Evolutionary conservation across 2,888 invertebrate genomes (phyloP).

Genomic region (Anthophora plumipes): DNA sequence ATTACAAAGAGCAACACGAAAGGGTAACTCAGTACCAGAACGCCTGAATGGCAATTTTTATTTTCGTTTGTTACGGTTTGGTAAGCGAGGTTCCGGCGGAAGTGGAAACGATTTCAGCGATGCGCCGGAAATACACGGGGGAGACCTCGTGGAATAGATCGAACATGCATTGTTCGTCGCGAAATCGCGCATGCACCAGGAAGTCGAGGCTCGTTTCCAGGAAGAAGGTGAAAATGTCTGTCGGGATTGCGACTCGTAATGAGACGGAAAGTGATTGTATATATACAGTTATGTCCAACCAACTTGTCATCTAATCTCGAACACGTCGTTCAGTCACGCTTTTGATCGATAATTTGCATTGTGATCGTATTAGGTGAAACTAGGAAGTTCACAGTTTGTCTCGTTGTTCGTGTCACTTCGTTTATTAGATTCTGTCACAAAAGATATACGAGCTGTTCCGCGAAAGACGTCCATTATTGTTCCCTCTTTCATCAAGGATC

Average conservation of each 20-base stretch:
- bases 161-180: conserved; percentile 64
- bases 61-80: conserved; percentile 65
- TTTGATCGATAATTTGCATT: conserved; percentile 34
- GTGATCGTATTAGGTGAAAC: conserved; percentile 12
- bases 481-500: conserved; percentile 50
- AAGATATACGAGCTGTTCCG: conserved; percentile 62
- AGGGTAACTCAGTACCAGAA: background rate
- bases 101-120: conserved; percentile 73
- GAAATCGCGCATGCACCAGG: conserved; percentile 66
- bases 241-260: conserved; percentile 22
- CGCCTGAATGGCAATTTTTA: conserved; percentile 37
- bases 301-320: background rate
- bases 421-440: conserved; percentile 55
- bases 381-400: conserved; percentile 5
- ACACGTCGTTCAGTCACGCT: background rate
- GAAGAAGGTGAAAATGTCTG: conserved; percentile 58
- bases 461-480: conserved; percentile 53
- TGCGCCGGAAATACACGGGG: conserved; percentile 68
- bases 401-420: conserved; percentile 15
- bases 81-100: conserved; percentile 73
- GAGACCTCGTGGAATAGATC: conserved; percentile 66
- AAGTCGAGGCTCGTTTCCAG: conserved; percentile 62
- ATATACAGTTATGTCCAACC: background rate
- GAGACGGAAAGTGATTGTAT: conserved; percentile 48
- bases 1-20: no score